These are phyloP conservation scores for Dryoscopus gambensis DNA, from an alignment of 2,113 vertebrate genomes.

Conservation along the genomic window DNA sequence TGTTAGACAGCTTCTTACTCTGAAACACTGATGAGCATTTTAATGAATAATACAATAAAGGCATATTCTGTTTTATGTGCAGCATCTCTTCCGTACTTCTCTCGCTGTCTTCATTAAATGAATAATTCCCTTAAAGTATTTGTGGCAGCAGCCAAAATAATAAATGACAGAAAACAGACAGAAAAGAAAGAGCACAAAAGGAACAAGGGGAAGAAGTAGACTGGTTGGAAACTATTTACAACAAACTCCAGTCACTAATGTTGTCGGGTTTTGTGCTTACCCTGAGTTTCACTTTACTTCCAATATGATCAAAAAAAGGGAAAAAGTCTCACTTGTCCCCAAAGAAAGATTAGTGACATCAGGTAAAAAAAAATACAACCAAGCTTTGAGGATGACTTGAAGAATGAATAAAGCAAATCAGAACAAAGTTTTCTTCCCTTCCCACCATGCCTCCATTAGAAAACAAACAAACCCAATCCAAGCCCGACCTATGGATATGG, in stretches of 20 bases:
- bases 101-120: constrained; percentile 4
- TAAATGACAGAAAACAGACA: constrained; percentile 15
- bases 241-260: neutral
- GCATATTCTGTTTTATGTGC: neutral
- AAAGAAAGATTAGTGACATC: neutral
- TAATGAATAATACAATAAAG: constrained; percentile 47
- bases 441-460: neutral
- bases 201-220: neutral
- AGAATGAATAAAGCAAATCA: neutral
- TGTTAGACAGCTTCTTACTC: neutral
- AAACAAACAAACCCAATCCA: neutral
- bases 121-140: constrained; percentile 33
- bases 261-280: neutral
- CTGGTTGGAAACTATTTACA: neutral
- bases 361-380: neutral
- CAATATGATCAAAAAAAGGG: neutral
- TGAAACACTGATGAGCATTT: neutral
- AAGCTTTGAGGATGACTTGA: neutral
- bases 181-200: neutral
- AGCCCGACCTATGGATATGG: fast-evolving
- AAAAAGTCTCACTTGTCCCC: neutral
- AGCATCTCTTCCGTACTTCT: neutral
- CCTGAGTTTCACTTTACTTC: neutral
- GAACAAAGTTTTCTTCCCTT: neutral
- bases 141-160: neutral